A percentile compares a stretch with the other conserved stretches of the same genome.
These are phyloP conservation scores for Ctenopoma kingsleyae DNA, from an alignment of 2,797 vertebrate genomes.

Conservation along the genomic window DNA sequence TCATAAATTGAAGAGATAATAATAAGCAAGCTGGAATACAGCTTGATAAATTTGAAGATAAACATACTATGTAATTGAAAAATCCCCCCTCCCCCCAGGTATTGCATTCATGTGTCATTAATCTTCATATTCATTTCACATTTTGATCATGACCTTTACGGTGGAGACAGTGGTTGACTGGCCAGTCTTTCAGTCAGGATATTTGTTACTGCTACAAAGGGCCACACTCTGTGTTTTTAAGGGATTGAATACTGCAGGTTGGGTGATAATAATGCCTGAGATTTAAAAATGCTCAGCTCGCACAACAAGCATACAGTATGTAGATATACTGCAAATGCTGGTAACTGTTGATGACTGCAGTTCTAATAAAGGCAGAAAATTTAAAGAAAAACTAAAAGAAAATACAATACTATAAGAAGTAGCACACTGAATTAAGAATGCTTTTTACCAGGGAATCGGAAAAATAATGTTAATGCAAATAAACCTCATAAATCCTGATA, in stretches of 20 bases:
- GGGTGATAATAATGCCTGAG: constrained; percentile 67
- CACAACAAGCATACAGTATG: constrained; percentile 30
- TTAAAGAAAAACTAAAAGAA: constrained; percentile 8
- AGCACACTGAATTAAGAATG: neutral
- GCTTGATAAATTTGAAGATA: constrained; percentile 68
- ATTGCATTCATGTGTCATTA: constrained; percentile 72
- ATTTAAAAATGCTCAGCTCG: constrained; percentile 43
- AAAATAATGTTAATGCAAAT: constrained; percentile 10
- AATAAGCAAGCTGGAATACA: constrained; percentile 46
- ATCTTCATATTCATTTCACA: constrained; percentile 82
- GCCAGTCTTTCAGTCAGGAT: constrained; percentile 63
- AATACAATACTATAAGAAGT: neutral
- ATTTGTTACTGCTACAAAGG: constrained; percentile 68
- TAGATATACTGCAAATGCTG: constrained; percentile 16
- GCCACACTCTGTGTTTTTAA: constrained; percentile 55
- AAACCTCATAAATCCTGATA: constrained; percentile 21
- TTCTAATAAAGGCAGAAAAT: neutral
- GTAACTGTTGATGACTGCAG: neutral
- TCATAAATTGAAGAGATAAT: constrained; percentile 44
- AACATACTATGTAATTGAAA: constrained; percentile 57
- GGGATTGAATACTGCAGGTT: constrained; percentile 52
- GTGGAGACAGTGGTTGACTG: constrained; percentile 79
- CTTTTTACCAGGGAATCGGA: constrained; percentile 8
- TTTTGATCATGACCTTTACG: constrained; percentile 83
- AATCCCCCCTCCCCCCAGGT: constrained; percentile 36